Evolutionary conservation across 2,113 vertebrate species (phyloP).

Genomic region (Willisornis vidua): DNA sequence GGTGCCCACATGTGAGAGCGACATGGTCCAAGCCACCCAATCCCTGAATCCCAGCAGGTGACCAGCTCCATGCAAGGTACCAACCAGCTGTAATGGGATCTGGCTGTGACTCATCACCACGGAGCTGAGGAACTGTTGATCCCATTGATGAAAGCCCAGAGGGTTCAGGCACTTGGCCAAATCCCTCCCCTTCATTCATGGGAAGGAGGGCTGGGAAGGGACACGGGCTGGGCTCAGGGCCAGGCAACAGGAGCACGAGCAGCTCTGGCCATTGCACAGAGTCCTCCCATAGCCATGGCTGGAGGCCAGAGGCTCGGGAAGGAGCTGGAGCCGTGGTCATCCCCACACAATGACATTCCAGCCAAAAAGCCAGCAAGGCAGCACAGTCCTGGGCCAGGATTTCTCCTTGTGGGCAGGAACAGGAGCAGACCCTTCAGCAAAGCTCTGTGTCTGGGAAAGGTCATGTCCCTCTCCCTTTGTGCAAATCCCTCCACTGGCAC

Average conservation of each 20-base stretch:
- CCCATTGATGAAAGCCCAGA: conserved; percentile 66
- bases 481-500: accelerated
- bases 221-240: conserved; percentile 17
- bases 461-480: not conserved
- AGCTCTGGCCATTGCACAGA: conserved; percentile 15
- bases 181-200: conserved; percentile 66
- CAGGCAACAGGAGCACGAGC: conserved; percentile 44
- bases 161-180: conserved; percentile 44
- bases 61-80: not conserved
- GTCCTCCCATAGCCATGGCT: conserved; percentile 39
- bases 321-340: not conserved
- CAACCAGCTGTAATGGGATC: conserved; percentile 11
- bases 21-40: not conserved
- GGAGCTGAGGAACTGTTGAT: conserved; percentile 46
- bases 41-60: not conserved
- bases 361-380: conserved; percentile 22
- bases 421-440: not conserved
- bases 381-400: not conserved
- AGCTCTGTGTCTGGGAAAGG: not conserved
- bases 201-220: not conserved
- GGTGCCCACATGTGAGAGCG: accelerated
- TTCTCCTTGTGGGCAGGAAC: accelerated
- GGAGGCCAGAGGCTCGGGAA: not conserved
- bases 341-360: not conserved
- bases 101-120: conserved; percentile 6